Evolutionary conservation across 2,888 invertebrate species (phyloP), one percentile per base, ranked within the genome.

Genomic region (Cerastis leucographa): DNA sequence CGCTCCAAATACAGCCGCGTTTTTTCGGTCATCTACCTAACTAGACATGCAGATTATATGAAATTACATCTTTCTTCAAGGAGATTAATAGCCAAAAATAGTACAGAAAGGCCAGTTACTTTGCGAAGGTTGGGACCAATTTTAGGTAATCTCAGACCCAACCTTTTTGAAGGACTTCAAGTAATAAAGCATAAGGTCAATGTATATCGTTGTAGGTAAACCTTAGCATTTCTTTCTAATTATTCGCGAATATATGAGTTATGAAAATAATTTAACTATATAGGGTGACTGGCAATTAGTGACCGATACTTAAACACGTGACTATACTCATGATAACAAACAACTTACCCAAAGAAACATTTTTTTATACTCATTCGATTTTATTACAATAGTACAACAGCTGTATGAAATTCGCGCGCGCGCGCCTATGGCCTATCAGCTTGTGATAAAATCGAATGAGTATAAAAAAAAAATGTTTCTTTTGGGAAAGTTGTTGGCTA

Each of bases 151-250:
- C 61, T n/a, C 6, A 54, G 29, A 62, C n/a, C 68, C 62, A 78
- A 78, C 68, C 67, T 78, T 78, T 72, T 25, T 46, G 67, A 68
- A 79, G 56, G 79, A 74, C 25, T 74, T 25, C 17, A 35, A 68
- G 62, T 17, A 56, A 68, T 78, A 78, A 42, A 61, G 44, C 44
- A 49, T 25, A 68, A 79, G 67, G 79, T 79, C 74, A 65, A 49
- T n/a, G 35, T 56, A 44, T 44, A 62, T 74, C 35, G 54, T 68
- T 78, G 54, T 14, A 35, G 40, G 35, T 17, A n/a, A 46, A 56
- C 79, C 59, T 25, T 49, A 8, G 62, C 11, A 56, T 64, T 74
- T 74, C 17, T 5, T 59, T 7, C 44, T 25, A 19, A 9, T 19
- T 62, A n/a, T 42, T 44, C n/a, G 22, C 22, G 22, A 74, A 74